Conservation (phyloP, 2,113 vertebrate genomes). For the Phaetusa simplex region DNA sequence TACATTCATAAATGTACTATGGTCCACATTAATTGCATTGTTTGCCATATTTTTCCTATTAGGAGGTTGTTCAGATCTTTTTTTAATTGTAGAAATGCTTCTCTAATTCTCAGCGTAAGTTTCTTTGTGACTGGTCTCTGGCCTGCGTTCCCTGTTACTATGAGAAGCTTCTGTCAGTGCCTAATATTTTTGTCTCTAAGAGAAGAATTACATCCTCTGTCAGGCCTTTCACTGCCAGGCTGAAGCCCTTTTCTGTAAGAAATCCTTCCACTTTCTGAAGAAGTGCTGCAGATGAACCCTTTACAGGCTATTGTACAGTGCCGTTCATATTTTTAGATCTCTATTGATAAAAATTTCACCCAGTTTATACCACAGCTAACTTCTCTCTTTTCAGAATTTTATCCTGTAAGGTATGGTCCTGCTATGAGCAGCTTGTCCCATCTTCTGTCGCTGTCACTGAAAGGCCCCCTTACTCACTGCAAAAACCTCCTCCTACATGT, state of each 20-base stretch:
- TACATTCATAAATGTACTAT: not conserved
- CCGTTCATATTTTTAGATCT: not conserved
- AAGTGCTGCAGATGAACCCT: not conserved
- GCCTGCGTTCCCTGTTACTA: not conserved
- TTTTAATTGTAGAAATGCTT: not conserved
- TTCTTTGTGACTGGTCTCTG: not conserved
- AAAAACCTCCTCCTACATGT: rapidly evolving
- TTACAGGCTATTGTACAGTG: not conserved
- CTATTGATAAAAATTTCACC: not conserved
- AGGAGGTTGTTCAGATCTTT: not conserved
- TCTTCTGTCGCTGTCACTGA: not conserved
- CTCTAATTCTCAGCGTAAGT: not conserved
- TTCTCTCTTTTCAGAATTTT: not conserved
- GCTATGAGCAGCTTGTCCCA: not conserved
- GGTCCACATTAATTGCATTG: not conserved
- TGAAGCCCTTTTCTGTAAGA: not conserved
- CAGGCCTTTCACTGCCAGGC: not conserved
- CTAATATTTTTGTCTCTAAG: not conserved
- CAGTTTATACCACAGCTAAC: not conserved
- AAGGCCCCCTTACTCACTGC: not conserved
- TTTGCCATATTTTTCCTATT: not conserved
- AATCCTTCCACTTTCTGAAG: not conserved
- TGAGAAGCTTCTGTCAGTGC: not conserved
- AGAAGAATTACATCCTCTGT: not conserved
- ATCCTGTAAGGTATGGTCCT: not conserved